Evolutionary conservation across 2,113 vertebrate genomes (phyloP).

Genomic region (Pheucticus melanocephalus): DNA sequence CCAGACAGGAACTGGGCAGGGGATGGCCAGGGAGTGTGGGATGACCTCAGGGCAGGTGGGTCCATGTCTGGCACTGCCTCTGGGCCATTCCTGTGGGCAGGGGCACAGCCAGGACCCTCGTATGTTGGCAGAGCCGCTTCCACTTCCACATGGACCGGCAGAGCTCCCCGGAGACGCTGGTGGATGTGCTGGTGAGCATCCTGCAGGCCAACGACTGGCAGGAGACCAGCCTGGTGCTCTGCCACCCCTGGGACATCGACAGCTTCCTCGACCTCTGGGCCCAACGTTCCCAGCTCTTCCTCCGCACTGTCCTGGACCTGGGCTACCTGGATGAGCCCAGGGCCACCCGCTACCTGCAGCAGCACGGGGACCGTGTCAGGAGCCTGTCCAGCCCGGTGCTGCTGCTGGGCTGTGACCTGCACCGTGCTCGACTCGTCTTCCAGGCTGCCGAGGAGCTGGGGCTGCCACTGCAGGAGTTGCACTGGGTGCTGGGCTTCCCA

Average conservation of each 20-base stretch:
- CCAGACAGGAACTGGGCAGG: not conserved
- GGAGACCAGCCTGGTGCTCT: slow-evolving; percentile 79
- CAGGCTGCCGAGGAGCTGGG: slow-evolving; percentile 69
- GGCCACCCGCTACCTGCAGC: slow-evolving; percentile 66
- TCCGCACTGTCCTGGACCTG: slow-evolving; percentile 78
- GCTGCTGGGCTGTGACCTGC: slow-evolving; percentile 82
- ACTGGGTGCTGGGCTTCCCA: slow-evolving; percentile 90
- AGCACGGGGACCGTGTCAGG: slow-evolving; percentile 44
- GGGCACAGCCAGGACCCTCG: not conserved
- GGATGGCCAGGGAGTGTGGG: too few species aligned
- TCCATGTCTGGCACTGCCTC: not conserved
- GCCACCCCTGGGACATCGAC: slow-evolving; percentile 78
- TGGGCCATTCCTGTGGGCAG: fast-evolving
- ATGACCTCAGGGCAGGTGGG: not conserved
- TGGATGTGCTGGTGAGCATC: slow-evolving; percentile 77
- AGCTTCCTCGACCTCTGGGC: slow-evolving; percentile 56
- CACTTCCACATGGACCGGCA: slow-evolving; percentile 85
- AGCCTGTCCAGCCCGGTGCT: slow-evolving; percentile 73
- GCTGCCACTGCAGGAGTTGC: slow-evolving; percentile 74
- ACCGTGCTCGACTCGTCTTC: slow-evolving; percentile 74
- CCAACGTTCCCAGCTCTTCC: slow-evolving; percentile 60
- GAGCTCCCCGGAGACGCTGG: slow-evolving; percentile 76
- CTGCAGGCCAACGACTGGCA: slow-evolving; percentile 78
- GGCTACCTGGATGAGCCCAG: slow-evolving; percentile 52
- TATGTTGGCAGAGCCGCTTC: slow-evolving; percentile 80